Percentiles rank a stretch among this genome's conserved stretches.
phyloP scores from a whole-genome alignment of 2,888 invertebrate species.

The Spatulosminthurus flaviceps region DNA sequence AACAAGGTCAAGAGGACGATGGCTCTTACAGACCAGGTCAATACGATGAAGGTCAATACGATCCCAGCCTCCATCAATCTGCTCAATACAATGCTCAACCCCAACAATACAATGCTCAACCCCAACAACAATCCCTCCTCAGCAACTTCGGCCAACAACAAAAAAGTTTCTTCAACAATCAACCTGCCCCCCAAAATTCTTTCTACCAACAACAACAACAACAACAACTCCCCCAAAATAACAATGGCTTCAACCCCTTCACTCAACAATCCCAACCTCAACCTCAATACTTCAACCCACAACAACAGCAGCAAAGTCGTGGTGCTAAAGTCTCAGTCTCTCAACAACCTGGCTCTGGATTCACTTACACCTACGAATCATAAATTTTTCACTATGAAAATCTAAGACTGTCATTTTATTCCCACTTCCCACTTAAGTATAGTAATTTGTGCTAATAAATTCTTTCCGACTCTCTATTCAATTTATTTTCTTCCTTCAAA shows the following conservation, averaged over 20 bases:
- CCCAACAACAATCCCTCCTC: slow-evolving; percentile 15
- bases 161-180: slow-evolving; percentile 20
- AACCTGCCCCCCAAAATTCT: slow-evolving; percentile 20
- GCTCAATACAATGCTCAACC: background rate
- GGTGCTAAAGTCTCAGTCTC: slow-evolving; percentile 52
- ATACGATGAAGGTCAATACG: slow-evolving; percentile 26
- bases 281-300: slow-evolving; percentile 29
- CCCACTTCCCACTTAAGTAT: too few relatives aligned
- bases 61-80: slow-evolving; percentile 41
- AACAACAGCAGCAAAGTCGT: slow-evolving; percentile 23
- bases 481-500: too few relatives aligned
- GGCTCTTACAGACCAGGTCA: slow-evolving; percentile 35
- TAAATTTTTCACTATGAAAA: slow-evolving; percentile 3
- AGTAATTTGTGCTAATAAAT: too few relatives aligned
- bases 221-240: slow-evolving; percentile 28
- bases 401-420: background rate
- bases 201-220: slow-evolving; percentile 7
- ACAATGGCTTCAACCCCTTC: slow-evolving; percentile 33
- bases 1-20: slow-evolving; percentile 30
- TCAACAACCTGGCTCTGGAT: slow-evolving; percentile 52
- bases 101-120: slow-evolving; percentile 2
- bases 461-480: too few relatives aligned
- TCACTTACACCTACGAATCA: slow-evolving; percentile 49
- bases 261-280: slow-evolving; percentile 39
- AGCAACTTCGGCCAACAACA: slow-evolving; percentile 31